Conservation (phyloP, 1,140 invertebrate species). For the Batillaria attramentaria region DNA sequence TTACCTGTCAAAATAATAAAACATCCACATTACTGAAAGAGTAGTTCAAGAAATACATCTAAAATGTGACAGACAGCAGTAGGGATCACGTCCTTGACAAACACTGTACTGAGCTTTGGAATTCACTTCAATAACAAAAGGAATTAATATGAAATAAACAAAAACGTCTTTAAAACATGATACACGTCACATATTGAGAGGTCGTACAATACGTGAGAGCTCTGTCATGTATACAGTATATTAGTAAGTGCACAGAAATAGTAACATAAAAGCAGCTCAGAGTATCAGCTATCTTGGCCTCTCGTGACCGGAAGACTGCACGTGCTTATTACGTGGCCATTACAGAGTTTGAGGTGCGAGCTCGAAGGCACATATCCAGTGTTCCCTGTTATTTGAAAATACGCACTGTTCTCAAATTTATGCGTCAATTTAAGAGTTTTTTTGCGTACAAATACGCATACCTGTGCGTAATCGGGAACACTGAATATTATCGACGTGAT, state of each 20-base stretch:
- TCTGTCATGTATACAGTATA: background rate
- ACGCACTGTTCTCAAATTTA: no score
- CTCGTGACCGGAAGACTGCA: no score
- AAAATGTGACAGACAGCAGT: background rate
- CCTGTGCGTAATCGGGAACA: no score
- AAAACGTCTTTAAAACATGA: background rate
- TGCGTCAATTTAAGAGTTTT: no score
- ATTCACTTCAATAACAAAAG: background rate
- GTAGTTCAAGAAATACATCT: background rate
- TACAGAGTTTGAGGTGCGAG: no score
- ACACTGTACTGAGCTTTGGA: background rate
- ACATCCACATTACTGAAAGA: background rate
- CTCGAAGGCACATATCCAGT: no score
- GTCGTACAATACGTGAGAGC: background rate
- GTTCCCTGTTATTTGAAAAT: no score
- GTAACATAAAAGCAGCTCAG: no score
- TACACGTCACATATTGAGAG: background rate
- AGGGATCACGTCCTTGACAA: background rate
- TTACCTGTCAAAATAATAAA: conserved; percentile 10
- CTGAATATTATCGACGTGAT: background rate
- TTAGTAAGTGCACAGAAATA: no score
- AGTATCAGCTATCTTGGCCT: no score
- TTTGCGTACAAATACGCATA: no score
- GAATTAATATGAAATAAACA: background rate
- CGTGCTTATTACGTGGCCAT: no score